Evolutionary conservation across 2,797 vertebrate genomes (phyloP).

Genomic region (Sebastes glaucus): DNA sequence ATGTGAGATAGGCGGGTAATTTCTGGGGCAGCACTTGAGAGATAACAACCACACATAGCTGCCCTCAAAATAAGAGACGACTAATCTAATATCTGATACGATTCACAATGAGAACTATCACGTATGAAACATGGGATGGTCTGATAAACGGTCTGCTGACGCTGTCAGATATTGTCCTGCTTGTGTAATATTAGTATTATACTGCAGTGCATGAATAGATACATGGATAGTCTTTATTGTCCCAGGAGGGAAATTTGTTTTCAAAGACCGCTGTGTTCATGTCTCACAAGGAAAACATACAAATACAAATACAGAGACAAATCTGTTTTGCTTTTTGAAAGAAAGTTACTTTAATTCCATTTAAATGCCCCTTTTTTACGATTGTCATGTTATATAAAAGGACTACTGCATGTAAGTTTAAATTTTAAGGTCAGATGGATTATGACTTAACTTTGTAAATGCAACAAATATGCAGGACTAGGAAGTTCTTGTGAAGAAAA

Average conservation of each 20-base stretch:
- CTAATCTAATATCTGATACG: slow-evolving; percentile 53
- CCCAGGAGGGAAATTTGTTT: background rate
- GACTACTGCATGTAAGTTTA: background rate
- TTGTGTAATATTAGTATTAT: background rate
- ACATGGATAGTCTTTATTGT: background rate
- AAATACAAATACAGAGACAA: background rate
- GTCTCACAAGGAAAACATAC: background rate
- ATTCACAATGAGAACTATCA: slow-evolving; percentile 34
- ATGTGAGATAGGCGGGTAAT: slow-evolving; percentile 8
- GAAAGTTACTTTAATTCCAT: background rate
- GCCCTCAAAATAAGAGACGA: slow-evolving; percentile 28
- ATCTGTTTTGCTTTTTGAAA: background rate
- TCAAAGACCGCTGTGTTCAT: background rate
- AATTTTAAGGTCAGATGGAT: background rate
- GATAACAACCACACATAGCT: slow-evolving; percentile 34
- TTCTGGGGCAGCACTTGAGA: slow-evolving; percentile 13
- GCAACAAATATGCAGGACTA: background rate
- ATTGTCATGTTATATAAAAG: background rate
- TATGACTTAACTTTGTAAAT: background rate
- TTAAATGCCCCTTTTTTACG: background rate
- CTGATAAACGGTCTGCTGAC: slow-evolving; percentile 36
- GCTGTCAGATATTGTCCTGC: slow-evolving; percentile 21
- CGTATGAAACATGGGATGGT: slow-evolving; percentile 25
- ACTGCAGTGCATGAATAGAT: background rate
- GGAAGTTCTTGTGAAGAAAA: background rate